Base-by-base conservation (phyloP, 1,140 invertebrate species). In the Odontomachus brunneus region DNA sequence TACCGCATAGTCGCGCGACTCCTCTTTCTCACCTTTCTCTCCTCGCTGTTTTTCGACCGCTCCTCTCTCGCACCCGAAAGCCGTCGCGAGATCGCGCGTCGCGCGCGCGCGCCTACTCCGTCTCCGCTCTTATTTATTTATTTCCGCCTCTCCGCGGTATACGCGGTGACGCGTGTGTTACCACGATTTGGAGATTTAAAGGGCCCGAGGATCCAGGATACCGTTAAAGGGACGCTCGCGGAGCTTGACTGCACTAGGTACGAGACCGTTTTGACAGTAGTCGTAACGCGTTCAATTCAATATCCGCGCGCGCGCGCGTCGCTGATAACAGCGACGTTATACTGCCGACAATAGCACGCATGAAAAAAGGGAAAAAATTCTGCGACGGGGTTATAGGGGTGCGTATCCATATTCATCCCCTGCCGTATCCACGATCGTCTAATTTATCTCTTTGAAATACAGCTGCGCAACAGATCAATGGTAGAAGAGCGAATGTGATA, bases 151-250 rank as follows among this genome's bases (percentile, higher is more conserved):
- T 38, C 22, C 9, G 11, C 14, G 24, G 60, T 7, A 22, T 24
- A n/a, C n/a, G n/a, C 74, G 74, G 14, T 49, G 17, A 22, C 48
- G 62, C 71, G 71, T 65, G 81, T 75, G 81, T 66, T 33, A 29
- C 17, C 38, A 72, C 44, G 67, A 71, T 69, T 63, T 63, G n/a
- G 81, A 53, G 53, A 48, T 57, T 55, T 33, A n/a, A 48, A n/a
- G 19, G 12, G n/a, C 15, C 15, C 12, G 33, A 76, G 33, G 33
- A 62, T 24, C 48, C 59, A 48, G 60, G 80, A 48, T 72, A 63
- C 55, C 38, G 57, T 62, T 71, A n/a, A 62, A 67, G n/a, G 11
- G 26, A 67, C 19, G n/a, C 33, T 60, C 48, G 38, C 49, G 63
- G 48, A 49, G 19, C 22, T 69, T 72, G 26, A 44, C 60, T 33